phyloP scores from a whole-genome alignment of 2,888 invertebrate species.

The Brenthis hecate region DNA sequence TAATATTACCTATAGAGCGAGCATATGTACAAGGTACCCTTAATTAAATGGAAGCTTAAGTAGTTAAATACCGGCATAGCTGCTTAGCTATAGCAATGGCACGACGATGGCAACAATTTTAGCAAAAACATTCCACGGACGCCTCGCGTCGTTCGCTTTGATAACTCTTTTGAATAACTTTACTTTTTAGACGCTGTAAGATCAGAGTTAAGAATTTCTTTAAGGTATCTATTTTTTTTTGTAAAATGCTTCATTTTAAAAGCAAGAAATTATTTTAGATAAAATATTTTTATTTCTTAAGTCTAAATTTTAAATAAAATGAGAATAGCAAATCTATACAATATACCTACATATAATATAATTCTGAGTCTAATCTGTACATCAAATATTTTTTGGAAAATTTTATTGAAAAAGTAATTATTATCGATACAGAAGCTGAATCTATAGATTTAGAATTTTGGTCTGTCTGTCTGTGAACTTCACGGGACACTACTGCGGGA shows the following conservation, averaged over 20 bases:
- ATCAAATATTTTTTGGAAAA: too few species aligned
- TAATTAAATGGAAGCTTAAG: constrained; percentile 41
- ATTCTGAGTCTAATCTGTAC: too few species aligned
- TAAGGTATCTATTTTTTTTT: constrained; percentile 12
- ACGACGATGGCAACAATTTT: constrained; percentile 63
- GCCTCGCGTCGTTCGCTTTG: constrained; percentile 62
- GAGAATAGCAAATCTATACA: neutral
- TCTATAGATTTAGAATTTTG: too few species aligned
- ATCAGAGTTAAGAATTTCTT: constrained; percentile 33
- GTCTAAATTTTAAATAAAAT: neutral
- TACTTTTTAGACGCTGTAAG: constrained; percentile 39
- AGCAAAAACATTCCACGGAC: constrained; percentile 70
- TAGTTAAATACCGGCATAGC: constrained; percentile 55
- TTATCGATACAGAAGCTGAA: too few species aligned
- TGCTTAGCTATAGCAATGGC: constrained; percentile 59
- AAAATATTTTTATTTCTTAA: too few species aligned
- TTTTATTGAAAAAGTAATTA: too few species aligned
- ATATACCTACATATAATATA: too few species aligned
- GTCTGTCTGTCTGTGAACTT: too few species aligned
- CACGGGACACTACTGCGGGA: too few species aligned
- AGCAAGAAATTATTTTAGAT: too few species aligned
- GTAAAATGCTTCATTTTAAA: constrained; percentile 3
- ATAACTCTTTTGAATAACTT: constrained; percentile 69
- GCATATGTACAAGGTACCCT: constrained; percentile 35
- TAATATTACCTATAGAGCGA: neutral